A percentile compares a stretch with the other conserved stretches of the same genome.
These are phyloP conservation scores for Prolemur simus DNA, from an alignment of 2,113 vertebrate species.

Conservation along the genomic window DNA sequence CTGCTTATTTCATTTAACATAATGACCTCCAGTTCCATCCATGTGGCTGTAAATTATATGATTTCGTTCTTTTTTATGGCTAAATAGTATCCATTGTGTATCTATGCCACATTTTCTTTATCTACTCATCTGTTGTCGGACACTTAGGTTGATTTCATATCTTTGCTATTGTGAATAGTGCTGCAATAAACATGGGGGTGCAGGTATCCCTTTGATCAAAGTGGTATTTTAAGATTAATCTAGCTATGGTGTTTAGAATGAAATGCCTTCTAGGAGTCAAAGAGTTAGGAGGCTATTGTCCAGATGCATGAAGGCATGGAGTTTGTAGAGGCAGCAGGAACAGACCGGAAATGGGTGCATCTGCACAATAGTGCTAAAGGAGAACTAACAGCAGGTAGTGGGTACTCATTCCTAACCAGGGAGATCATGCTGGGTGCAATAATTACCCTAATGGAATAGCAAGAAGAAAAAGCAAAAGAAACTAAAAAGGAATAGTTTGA, in stretches of 20 bases:
- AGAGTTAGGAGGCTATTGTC: background rate
- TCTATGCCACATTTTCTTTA: background rate
- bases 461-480: constrained; percentile 39
- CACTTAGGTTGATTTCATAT: background rate
- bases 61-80: background rate
- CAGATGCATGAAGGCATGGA: background rate
- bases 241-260: constrained; percentile 7
- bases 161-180: background rate
- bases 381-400: constrained; percentile 25
- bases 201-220: background rate
- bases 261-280: background rate
- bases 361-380: background rate
- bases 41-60: background rate
- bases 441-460: background rate
- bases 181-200: background rate
- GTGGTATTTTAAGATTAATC: constrained; percentile 18
- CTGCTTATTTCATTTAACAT: background rate
- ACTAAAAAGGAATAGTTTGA: constrained; percentile 10
- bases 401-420: background rate
- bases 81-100: background rate
- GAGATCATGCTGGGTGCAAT: background rate
- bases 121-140: background rate
- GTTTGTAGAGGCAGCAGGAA: background rate
- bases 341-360: constrained; percentile 13
- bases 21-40: background rate